Evolutionary conservation across 1,140 invertebrate species (phyloP), one percentile per base, ranked within the genome.

Genomic region (Luehdorfia chinensis): DNA sequence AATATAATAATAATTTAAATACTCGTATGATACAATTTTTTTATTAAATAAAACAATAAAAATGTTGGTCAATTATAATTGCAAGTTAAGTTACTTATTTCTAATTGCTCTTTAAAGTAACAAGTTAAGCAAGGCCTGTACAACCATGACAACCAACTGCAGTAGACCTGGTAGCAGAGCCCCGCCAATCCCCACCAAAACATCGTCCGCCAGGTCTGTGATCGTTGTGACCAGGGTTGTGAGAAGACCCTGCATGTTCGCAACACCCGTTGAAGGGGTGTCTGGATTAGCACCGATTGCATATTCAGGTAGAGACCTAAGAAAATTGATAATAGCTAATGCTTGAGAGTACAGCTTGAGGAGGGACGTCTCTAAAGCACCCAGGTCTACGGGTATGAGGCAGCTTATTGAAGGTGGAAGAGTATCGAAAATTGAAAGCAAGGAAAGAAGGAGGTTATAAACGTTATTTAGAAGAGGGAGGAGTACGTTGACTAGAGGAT

Each of bases 261-360:
- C 32, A 9, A 75, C 59, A 25, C 50, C 50, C 0, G 69, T 30
- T 3, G 66, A 59, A 1, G 78, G 66, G 4, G 64, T 55, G n/a
- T 64, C 70, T 0, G 81, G 75, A 21, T 79, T 83, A 0, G 81
- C 78, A 0, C 81, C 81, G 4, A 56, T 49, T 2, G 72, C 75
- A 54, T 85, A 85, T 37, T 85, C 81, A 0, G 81, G 81, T 8
- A 85, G 31, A 0, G 67, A 72, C 11, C 81, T 65, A 1, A 85
- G 34, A 52, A 84, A 85, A 16, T 85, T 85, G 0, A 85, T 77
- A 2, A 85, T 85, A n/a, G 81, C 81, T 9, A 85, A 46, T 0
- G 81, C 81, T 54, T 85, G 81, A 0, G 81, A 85, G 32, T 85
- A 85, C 0, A 85, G 48, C 18, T 85, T 85, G 0, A 85, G 52